These are phyloP conservation scores for Latrodectus geometricus DNA, from an alignment of 1,140 invertebrate species.

Conservation along the genomic window DNA sequence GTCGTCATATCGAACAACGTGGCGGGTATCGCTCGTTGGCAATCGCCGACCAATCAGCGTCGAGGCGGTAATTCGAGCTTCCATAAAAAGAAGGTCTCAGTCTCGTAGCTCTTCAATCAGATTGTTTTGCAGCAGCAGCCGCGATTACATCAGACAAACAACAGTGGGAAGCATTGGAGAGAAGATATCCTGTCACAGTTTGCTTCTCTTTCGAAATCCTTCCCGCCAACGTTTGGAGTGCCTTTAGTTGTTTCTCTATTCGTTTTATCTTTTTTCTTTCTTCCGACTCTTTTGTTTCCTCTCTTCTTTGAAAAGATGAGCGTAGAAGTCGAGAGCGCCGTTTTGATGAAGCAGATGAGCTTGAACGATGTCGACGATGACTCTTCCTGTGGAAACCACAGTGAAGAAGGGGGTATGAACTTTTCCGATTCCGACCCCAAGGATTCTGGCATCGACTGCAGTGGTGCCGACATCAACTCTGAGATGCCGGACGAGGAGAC, in stretches of 20 bases:
- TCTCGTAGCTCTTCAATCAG: slow-evolving; percentile 26
- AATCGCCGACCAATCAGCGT: slow-evolving; percentile 23
- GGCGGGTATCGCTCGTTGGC: slow-evolving; percentile 33
- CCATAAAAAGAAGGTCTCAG: slow-evolving; percentile 17
- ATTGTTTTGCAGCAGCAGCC: slow-evolving; percentile 39
- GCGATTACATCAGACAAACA: neutral
- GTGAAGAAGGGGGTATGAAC: slow-evolving; percentile 37
- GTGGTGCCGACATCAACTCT: neutral
- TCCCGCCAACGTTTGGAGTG: slow-evolving; percentile 22
- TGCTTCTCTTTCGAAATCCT: slow-evolving; percentile 41
- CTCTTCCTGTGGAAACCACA: slow-evolving; percentile 37
- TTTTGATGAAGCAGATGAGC: neutral
- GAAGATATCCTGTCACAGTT: slow-evolving; percentile 53
- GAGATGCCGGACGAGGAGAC: slow-evolving; percentile 41
- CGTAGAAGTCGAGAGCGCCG: neutral
- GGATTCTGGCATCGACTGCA: slow-evolving; percentile 47
- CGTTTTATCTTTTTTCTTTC: neutral
- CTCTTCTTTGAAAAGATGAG: slow-evolving; percentile 3
- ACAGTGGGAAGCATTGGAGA: neutral
- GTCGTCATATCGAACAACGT: slow-evolving; percentile 28
- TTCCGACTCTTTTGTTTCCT: neutral
- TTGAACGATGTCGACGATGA: slow-evolving; percentile 19
- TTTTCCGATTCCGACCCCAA: slow-evolving; percentile 47
- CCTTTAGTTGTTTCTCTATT: neutral
- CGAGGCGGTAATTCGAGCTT: neutral